phyloP scores from a whole-genome alignment of 2,888 invertebrate species.

The Drosophila kuntzei region DNA sequence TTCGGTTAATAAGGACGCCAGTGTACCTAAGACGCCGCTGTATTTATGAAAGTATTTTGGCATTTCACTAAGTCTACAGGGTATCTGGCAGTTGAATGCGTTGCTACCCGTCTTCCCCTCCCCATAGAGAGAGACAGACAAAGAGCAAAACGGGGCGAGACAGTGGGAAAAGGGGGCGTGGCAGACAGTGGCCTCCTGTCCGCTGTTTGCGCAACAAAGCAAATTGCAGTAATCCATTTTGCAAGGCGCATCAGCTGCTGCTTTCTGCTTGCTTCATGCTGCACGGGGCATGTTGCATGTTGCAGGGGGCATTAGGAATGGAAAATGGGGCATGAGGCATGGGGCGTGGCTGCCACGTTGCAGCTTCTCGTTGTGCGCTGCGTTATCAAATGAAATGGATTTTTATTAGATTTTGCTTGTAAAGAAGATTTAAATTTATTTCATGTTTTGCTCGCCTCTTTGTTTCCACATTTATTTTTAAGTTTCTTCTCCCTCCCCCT shows the following conservation, averaged over 20 bases:
- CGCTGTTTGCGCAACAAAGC: conserved; percentile 77
- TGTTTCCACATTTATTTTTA: conserved; percentile 48
- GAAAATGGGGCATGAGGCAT: not conserved
- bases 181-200: not conserved
- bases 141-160: not conserved
- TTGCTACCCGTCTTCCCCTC: not conserved
- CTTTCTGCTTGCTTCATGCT: conserved; percentile 16
- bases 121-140: not conserved
- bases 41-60: not conserved
- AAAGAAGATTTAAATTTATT: conserved; percentile 76
- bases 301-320: not conserved
- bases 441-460: conserved; percentile 55
- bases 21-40: not conserved
- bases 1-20: not conserved
- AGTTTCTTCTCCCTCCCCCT: not conserved
- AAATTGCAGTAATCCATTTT: conserved; percentile 79
- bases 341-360: conserved; percentile 12
- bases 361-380: conserved; percentile 27
- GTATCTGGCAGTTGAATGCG: not conserved
- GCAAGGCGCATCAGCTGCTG: conserved; percentile 76
- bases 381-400: conserved; percentile 77
- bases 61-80: not conserved
- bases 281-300: conserved; percentile 19
- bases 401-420: conserved; percentile 76
- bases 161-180: conserved; percentile 3